Conservation (phyloP, 2,113 vertebrate genomes). For the Formicarius rufipectus region DNA sequence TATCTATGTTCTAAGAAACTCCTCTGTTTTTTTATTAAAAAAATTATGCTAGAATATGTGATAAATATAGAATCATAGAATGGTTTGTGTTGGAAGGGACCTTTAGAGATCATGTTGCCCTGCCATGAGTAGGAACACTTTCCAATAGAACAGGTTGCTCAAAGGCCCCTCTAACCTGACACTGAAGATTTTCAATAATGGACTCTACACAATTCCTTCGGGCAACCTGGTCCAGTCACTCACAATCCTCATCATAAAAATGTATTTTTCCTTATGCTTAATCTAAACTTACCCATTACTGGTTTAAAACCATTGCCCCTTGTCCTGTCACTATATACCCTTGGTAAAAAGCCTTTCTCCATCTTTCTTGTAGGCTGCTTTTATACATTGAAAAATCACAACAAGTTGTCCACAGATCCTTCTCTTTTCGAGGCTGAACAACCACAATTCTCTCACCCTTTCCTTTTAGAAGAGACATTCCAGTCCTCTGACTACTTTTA, state of each 20-base stretch:
- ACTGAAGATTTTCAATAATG: not conserved
- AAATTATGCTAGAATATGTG: not conserved
- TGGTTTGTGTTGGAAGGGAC: not conserved
- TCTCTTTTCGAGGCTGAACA: not conserved
- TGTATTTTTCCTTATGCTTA: not conserved
- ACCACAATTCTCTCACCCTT: not conserved
- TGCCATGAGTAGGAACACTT: not conserved
- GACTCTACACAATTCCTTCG: not conserved
- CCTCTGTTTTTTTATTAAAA: not conserved
- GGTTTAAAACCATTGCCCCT: not conserved
- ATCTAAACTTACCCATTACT: not conserved
- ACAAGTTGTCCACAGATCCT: not conserved
- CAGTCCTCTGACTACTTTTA: not conserved
- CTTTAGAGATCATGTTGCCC: not conserved
- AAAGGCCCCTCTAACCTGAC: not conserved
- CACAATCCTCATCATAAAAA: not conserved
- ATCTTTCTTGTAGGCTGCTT: not conserved
- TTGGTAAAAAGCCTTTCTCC: not conserved
- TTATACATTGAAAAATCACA: not conserved
- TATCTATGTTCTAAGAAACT: not conserved
- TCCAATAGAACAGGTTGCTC: not conserved
- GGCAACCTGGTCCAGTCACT: not conserved
- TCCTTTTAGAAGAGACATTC: not conserved
- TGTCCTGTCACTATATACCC: not conserved
- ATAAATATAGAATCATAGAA: not conserved